Base-by-base conservation (phyloP, 2,888 invertebrate genomes). In the Pandemis heparana region DNA sequence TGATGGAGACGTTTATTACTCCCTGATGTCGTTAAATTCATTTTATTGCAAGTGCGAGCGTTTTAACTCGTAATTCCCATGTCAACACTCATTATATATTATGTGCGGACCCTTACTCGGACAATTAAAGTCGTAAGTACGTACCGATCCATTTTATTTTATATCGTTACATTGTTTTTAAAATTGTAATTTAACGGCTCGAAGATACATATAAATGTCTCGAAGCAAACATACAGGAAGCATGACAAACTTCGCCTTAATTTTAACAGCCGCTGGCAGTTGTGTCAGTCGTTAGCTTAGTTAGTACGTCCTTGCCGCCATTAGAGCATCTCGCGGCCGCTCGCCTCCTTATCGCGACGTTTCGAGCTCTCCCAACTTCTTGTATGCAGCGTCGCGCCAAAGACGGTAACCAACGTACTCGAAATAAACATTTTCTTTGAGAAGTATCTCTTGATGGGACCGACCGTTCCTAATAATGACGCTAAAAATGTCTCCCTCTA, bases 221-320 rank as follows among this genome's bases (percentile, higher is more conserved):
- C 12, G 14, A 62, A 16, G 18, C n/a, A 67, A 9, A 32, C 61
- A 39, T 51, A 14, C 23, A 64, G 51, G 69, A 69, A 60, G 56
- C 64, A 65, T 61, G 51, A 43, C 70, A 61, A 74, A 74, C 59
- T 70, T 74, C 61, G 69, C 79, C 80, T 82, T 80, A 85, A 86
- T 85, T 86, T 78, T 79, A 76, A 76, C 78, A 81, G 79, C 77
- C 76, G 75, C 82, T 80, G 81, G 83, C 85, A 86, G 88, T 89
- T 86, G 84, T 83, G 82, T 78, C 79, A 84, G 84, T 89, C 86
- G 85, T 88, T 87, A 87, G 84, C 84, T 85, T 78, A 80, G 83
- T 83, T 84, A 84, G 83, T 86, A 75, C 77, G 77, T 82, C 78
- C 80, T 79, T 80, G 78, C 80, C 76, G 82, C 84, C 85, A 86